Base-by-base conservation (phyloP, 2,797 vertebrate species). In the Oreortyx pictus region DNA sequence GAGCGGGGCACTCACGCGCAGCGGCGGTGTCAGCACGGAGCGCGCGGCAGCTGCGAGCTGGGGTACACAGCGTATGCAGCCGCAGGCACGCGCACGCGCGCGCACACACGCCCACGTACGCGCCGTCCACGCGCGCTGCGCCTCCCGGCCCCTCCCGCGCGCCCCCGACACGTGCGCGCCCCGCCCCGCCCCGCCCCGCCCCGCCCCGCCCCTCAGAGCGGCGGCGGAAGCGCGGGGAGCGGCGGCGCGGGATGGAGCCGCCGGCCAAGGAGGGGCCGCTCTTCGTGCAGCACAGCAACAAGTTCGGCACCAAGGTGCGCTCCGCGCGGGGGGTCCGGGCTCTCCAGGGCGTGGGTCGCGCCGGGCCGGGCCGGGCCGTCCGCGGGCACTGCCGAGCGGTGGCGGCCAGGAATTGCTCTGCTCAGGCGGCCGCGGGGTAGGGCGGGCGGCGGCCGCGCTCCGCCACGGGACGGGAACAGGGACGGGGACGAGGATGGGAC, bases 251-350 rank as follows among this genome's bases (percentile, higher is more conserved):
- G 41, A 95, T 96, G 96, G 96, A 96, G 76, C 83, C 94, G 20
- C 92, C 95, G 86, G 90, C 87, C 66, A 96, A 94, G 92, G 91
- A 93, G 74, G 96, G 96, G 31, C 31, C 27, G 78, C 90, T 96
- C 37, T 74, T 92, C 25, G 90, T 96, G 52, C 91, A 96, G 81
- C 95, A 94, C 24, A 94, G 83, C 91, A 68, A 81, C 49, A 94
- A 86, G 50, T 92, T 96, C 76, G 96, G 95, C 13, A 33, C 93
- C 20, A 96, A 95, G 96, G 96, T 96, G 44, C 39, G 75, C 16
- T 5, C 43, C 31, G 31, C 35, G 19, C 14, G 44, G 46, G 23
- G 44, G 47, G 60, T 5, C 3, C 35, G 24, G 65, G 23, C 2
- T 24, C 11, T 33, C n/a, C 33, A 6, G 31, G 44, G n/a, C 33